Evolutionary conservation across 1,140 invertebrate genomes (phyloP).

Genomic region (Papilio dardanus): DNA sequence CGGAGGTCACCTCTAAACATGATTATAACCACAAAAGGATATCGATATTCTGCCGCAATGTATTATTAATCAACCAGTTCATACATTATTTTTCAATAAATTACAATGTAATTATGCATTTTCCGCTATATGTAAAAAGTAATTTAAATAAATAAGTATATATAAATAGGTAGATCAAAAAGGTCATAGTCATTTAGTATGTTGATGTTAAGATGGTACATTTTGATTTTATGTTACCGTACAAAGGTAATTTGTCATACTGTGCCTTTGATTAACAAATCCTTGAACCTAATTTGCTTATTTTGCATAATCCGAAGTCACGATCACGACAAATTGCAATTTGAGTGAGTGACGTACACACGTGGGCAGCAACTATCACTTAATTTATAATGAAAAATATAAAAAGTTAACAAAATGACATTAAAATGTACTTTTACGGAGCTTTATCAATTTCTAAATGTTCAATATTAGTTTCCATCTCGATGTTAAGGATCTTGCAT

Average conservation of each 20-base stretch:
- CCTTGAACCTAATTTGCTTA: constrained; percentile 23
- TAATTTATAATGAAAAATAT: background rate
- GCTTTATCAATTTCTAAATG: too few relatives aligned
- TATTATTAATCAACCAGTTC: constrained; percentile 25
- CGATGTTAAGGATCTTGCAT: too few relatives aligned
- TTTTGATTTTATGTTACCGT: background rate
- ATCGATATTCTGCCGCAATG: constrained; percentile 30
- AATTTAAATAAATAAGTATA: background rate
- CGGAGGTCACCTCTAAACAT: constrained; percentile 34
- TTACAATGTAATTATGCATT: background rate
- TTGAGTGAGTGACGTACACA: background rate
- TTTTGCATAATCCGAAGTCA: constrained; percentile 15
- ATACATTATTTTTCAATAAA: background rate
- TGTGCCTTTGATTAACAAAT: background rate
- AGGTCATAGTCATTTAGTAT: constrained; percentile 18
- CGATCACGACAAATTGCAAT: constrained; percentile 10
- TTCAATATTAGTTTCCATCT: too few relatives aligned
- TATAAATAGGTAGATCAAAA: background rate
- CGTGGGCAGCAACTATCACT: background rate
- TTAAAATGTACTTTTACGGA: background rate
- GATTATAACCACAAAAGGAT: constrained; percentile 38
- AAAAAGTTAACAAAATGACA: background rate
- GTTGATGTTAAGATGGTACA: background rate
- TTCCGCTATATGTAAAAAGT: background rate
- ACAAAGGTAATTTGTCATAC: background rate